Base-by-base conservation (phyloP, 2,888 invertebrate species). In the Monopis laevigella region DNA sequence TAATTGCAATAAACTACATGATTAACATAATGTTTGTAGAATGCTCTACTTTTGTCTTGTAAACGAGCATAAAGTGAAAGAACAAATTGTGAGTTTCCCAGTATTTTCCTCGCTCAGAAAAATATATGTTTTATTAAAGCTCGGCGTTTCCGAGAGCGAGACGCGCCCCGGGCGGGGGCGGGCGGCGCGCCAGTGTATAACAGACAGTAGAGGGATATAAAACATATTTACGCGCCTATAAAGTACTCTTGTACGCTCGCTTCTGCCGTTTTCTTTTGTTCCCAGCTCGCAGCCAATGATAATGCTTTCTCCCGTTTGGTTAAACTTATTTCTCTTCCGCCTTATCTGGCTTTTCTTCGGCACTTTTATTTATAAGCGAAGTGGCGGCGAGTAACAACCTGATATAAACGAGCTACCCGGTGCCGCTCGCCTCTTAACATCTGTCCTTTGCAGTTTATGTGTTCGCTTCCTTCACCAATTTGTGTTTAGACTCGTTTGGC, bases 171-270 rank as follows among this genome's bases (percentile, higher is more conserved):
- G 45, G 42, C 42, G 64, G 57, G 48, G 42, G 48, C 49, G 60
- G 68, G 58, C 54, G 70, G 69, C 72, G 69, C 70, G 72, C 75
- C 77, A 74, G 68, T 78, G 72, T 77, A 78, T 77, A 78, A 78
- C 80, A 78, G 78, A 77, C 78, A 78, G 72, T 78, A 75, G 78
- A 80, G 73, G 73, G 77, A 77, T 78, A 78, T 80, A 78, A 80
- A 80, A 80, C 80, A 80, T 80, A 80, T 80, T 80, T 80, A 80
- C 80, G 80, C 80, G 78, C 78, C 80, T 80, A 80, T 80, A 80
- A 80, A 80, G 78, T 77, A 78, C 80, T 78, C 77, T 78, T 71
- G 77, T 78, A 73, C 77, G 73, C 68, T 75, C 68, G 66, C 73
- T 72, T 74, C 77, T 73, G 74, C 72, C 70, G 72, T 77, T 80